phyloP scores from a whole-genome alignment of 2,888 invertebrate genomes.

The Diabrotica balteata region DNA sequence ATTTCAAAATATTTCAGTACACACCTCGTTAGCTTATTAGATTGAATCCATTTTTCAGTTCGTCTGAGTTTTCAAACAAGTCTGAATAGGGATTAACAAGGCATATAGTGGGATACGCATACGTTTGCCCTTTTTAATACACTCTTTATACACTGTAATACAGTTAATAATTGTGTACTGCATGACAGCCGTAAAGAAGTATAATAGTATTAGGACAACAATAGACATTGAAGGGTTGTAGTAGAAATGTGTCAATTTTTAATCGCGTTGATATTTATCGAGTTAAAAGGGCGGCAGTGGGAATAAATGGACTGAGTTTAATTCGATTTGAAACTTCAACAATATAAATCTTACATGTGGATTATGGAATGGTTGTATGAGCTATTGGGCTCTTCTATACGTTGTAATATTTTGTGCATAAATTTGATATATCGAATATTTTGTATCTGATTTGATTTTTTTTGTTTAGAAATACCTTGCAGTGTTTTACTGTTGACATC shows the following conservation, averaged over 20 bases:
- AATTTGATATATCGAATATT: too few relatives aligned
- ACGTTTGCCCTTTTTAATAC: conserved; percentile 17
- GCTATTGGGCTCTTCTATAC: too few relatives aligned
- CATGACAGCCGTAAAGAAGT: conserved; percentile 17
- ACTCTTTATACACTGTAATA: conserved; percentile 17
- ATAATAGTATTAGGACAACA: conserved; percentile 15
- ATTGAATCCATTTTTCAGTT: conserved; percentile 7
- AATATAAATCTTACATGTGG: too few relatives aligned
- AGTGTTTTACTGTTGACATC: too few relatives aligned
- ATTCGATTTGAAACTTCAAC: conserved; percentile 4
- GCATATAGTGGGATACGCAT: conserved; percentile 8
- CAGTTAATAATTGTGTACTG: conserved; percentile 21
- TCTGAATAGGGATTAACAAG: conserved; percentile 8
- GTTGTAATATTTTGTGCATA: too few relatives aligned
- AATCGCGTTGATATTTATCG: conserved; percentile 10
- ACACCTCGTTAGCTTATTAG: conserved; percentile 14
- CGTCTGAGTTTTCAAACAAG: conserved; percentile 4
- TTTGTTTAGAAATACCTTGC: too few relatives aligned
- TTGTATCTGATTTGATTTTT: too few relatives aligned
- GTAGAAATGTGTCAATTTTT: conserved; percentile 16
- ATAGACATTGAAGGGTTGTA: conserved; percentile 18
- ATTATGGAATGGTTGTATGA: too few relatives aligned
- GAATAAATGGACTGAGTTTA: conserved; percentile 5
- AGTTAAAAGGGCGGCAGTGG: conserved; percentile 6
- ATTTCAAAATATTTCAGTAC: too few relatives aligned